These are phyloP conservation scores for Hozukius guyotensis DNA, from an alignment of 2,797 vertebrate genomes.

Conservation along the genomic window DNA sequence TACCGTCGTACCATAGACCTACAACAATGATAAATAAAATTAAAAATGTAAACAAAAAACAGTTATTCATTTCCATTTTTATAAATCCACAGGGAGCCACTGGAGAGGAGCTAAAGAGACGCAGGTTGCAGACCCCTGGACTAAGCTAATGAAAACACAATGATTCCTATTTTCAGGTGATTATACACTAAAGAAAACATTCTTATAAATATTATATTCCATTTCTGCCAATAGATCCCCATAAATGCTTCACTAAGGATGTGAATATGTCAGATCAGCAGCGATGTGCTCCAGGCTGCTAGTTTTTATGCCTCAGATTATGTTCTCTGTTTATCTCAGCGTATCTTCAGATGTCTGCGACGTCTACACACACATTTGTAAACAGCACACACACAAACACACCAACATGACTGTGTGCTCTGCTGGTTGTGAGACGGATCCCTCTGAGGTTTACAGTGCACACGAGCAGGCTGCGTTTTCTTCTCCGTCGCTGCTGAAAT, in stretches of 20 bases:
- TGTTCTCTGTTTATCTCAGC: not conserved
- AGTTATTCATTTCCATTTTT: too few relatives aligned
- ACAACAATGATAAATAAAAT: too few relatives aligned
- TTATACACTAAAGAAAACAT: too few relatives aligned
- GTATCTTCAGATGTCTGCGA: not conserved
- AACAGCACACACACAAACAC: not conserved
- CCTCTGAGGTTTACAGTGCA: conserved; percentile 1
- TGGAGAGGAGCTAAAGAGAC: too few relatives aligned
- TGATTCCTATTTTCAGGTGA: too few relatives aligned
- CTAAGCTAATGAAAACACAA: too few relatives aligned
- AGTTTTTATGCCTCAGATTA: not conserved
- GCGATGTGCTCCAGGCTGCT: not conserved
- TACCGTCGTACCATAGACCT: too few relatives aligned
- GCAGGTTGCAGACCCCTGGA: too few relatives aligned
- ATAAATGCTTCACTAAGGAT: not conserved
- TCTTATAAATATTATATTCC: too few relatives aligned
- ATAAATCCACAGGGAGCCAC: too few relatives aligned
- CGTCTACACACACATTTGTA: not conserved
- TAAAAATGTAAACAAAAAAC: too few relatives aligned
- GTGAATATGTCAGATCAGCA: not conserved
- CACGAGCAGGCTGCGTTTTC: not conserved
- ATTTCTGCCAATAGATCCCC: too few relatives aligned
- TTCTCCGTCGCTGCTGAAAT: conserved; percentile 14
- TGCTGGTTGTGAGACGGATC: not conserved
- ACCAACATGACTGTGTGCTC: not conserved